These are phyloP conservation scores for Neodiprion fabricii DNA, from an alignment of 1,140 invertebrate species.

Conservation along the genomic window DNA sequence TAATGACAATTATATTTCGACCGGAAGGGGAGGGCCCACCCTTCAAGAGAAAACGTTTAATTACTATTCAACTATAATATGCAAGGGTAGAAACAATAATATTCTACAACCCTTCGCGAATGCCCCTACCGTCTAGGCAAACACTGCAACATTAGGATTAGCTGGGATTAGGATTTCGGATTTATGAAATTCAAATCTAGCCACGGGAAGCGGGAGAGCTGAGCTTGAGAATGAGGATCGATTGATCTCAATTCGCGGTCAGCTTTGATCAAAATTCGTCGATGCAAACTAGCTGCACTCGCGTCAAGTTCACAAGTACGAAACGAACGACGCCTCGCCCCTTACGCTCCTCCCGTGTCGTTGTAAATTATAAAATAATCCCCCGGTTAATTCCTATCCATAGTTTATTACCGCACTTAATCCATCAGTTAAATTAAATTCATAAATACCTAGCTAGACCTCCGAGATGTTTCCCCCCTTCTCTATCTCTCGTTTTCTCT, in stretches of 20 bases:
- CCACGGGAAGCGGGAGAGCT: not conserved
- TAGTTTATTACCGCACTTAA: constrained; percentile 52
- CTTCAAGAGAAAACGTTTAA: constrained; percentile 45
- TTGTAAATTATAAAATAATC: constrained; percentile 61
- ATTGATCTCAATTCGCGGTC: too few species aligned
- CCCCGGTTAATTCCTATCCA: constrained; percentile 54
- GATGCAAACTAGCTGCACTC: not conserved
- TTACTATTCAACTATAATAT: constrained; percentile 58
- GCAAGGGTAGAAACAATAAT: constrained; percentile 62
- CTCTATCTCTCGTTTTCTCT: not conserved
- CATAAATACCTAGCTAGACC: constrained; percentile 39
- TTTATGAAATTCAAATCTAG: constrained; percentile 43
- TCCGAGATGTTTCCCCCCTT: constrained; percentile 7
- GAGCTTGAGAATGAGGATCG: not conserved
- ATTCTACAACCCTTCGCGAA: constrained; percentile 34
- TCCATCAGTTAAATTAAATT: constrained; percentile 56
- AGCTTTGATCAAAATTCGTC: not conserved
- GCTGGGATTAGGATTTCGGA: constrained; percentile 49
- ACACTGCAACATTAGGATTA: constrained; percentile 57
- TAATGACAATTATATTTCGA: constrained; percentile 29
- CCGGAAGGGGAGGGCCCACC: constrained; percentile 45
- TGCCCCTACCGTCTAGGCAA: constrained; percentile 43
- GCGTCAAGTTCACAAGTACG: not conserved
- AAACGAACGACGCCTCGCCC: not conserved
- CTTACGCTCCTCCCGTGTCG: constrained; percentile 27